Evolutionary conservation across 2,113 vertebrate species (phyloP), one percentile per base, ranked within the genome.

Genomic region (Corvus cornix): DNA sequence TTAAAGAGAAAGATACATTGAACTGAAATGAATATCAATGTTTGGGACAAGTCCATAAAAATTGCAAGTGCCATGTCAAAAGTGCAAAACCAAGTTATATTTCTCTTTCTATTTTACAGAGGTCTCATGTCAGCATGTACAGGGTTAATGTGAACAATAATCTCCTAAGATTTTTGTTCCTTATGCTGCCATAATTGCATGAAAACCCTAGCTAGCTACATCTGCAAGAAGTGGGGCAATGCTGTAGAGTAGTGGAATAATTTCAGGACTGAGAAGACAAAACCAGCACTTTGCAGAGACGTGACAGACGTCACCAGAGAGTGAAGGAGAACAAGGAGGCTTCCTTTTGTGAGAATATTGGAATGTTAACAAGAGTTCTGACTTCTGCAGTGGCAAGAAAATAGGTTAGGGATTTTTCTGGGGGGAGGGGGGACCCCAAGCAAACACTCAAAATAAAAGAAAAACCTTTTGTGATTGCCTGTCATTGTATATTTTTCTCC

Each of bases 351-450:
- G 24, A 77, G 30, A 73, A 21, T 5, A 21, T 1, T 62, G 59
- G 41, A 56, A 51, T 39, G 30, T 17, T 22, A 67, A 14, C 27
- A 41, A 59, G 46, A 37, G 9, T 28, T 85, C 9, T 55, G 67
- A 6, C 20, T 23, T 28, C 35, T 83, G 41, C 33, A 68, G 16
- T 48, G 49, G 6, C 44, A 56, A 68, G 27, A 78, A 73, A 70
- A 89, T 10, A 80, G 53, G 16, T 72, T 51, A 11, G 44, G 27
- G 26, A 52, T 33, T 3, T 31, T 31, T 35, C 16, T 3, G 1
- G 4, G 21, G 2, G 3, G 41, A 14, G 15, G 8, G 3, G n/a
- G 7, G 10, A 30, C 5, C 16, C 2, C 13, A 63, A 69, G 37
- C 9, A 59, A 59, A 37, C 10, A 22, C 10, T 44, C 53, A 68